Evolutionary conservation across 2,797 vertebrate genomes (phyloP).

Genomic region (Platalea minor): DNA sequence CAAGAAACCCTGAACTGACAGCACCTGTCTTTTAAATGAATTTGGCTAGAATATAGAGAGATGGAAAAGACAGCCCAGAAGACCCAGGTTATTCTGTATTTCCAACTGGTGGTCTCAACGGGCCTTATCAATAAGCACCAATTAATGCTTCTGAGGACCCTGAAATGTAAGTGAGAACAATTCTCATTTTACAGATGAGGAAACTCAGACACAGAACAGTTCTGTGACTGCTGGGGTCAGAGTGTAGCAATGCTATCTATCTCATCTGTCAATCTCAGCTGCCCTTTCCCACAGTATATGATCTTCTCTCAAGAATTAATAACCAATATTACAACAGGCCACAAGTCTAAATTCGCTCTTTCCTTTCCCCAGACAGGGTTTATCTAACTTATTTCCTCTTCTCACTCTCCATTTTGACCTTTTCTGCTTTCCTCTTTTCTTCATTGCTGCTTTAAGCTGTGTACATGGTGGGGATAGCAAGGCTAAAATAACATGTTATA

Average conservation of each 20-base stretch:
- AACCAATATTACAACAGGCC: slow-evolving; percentile 3
- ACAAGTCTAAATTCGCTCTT: background rate
- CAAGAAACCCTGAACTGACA: background rate
- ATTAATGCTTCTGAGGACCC: background rate
- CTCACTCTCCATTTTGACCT: background rate
- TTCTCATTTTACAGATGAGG: slow-evolving; percentile 6
- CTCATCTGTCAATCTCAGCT: background rate
- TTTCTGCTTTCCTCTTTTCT: background rate
- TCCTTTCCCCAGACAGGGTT: background rate
- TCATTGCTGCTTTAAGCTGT: background rate
- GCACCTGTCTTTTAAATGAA: background rate
- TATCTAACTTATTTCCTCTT: slow-evolving; percentile 23
- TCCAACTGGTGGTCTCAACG: background rate
- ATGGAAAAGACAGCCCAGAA: background rate
- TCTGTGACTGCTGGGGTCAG: background rate
- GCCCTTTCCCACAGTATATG: slow-evolving; percentile 11
- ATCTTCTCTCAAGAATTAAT: slow-evolving; percentile 38
- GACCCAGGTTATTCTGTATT: background rate
- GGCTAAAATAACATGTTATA: background rate
- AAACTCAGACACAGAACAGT: background rate
- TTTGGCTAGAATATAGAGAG: background rate
- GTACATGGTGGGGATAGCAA: background rate
- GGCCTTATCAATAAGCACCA: background rate
- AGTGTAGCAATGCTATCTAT: background rate
- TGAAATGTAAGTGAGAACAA: background rate